Conservation (phyloP, 2,797 vertebrate species). For the Acropternis orthonyx region DNA sequence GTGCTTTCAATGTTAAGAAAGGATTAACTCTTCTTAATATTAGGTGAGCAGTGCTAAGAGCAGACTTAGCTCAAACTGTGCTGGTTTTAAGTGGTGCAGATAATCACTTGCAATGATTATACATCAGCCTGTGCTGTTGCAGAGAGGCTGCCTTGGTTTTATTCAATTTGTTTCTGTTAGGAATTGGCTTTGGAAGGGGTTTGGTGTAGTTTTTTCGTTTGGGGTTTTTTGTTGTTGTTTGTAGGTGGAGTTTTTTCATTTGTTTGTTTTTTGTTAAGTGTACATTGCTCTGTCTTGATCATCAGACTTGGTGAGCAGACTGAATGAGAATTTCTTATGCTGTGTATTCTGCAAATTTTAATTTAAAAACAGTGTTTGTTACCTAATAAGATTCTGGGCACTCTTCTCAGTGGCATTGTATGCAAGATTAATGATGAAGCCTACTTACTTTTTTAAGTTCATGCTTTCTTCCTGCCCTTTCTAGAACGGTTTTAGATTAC, state of each 20-base stretch:
- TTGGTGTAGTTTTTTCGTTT: neutral
- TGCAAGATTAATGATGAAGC: neutral
- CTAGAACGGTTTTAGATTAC: neutral
- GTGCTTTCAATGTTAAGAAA: neutral
- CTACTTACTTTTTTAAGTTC: neutral
- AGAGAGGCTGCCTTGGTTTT: neutral
- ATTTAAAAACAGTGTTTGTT: neutral
- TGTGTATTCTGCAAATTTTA: neutral
- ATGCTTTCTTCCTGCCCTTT: neutral
- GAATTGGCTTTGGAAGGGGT: accelerated
- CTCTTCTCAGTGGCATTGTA: neutral
- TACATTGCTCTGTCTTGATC: neutral
- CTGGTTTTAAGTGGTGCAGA: neutral
- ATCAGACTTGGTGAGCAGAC: neutral
- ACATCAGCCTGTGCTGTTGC: neutral
- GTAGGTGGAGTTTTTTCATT: neutral
- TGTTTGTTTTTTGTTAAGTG: neutral
- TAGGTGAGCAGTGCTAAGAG: neutral
- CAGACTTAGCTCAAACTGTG: neutral
- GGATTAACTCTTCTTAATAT: neutral
- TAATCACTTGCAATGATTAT: neutral
- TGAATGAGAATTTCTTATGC: neutral
- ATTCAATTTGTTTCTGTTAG: neutral
- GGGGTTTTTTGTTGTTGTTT: neutral
- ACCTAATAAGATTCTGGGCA: neutral